Percentiles rank a stretch among this genome's conserved stretches.
Conservation (phyloP, 2,888 invertebrate species). For the Harmothoe impar region DNA sequence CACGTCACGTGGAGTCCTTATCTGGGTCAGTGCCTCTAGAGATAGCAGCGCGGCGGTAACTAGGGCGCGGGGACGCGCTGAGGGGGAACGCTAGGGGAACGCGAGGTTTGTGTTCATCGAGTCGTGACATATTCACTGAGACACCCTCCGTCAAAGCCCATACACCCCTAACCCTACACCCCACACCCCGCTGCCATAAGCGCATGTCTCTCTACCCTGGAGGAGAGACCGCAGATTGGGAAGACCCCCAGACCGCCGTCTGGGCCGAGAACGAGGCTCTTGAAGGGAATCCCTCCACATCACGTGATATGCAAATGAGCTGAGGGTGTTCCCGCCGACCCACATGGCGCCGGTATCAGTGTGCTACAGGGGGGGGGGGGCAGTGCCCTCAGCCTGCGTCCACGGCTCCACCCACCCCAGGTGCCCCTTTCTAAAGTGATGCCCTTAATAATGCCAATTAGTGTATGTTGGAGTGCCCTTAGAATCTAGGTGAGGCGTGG, state of each 20-base stretch:
- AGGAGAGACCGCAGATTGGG: too few species aligned
- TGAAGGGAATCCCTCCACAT: background rate
- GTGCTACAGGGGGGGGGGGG: background rate
- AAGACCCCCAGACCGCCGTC: background rate
- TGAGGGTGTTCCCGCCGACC: conserved; percentile 28
- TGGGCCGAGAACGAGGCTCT: background rate
- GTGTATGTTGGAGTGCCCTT: too few species aligned
- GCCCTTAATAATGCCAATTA: too few species aligned
- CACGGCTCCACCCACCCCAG: too few species aligned
- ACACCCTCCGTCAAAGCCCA: background rate
- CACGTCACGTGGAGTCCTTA: conserved; percentile 9
- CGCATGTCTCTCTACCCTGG: background rate
- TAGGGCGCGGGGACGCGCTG: background rate
- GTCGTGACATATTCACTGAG: conserved; percentile 30
- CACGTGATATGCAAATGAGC: background rate
- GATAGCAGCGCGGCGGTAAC: background rate
- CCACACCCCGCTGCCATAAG: background rate
- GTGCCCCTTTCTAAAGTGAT: too few species aligned
- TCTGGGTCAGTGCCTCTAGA: conserved; percentile 31
- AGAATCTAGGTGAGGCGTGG: too few species aligned
- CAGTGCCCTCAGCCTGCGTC: too few species aligned
- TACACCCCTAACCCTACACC: background rate
- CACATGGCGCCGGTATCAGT: background rate
- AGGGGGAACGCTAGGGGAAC: too few species aligned
- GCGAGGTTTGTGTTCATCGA: background rate